Percentiles rank a stretch among this genome's conserved stretches.
These are phyloP conservation scores for Oreochromis mossambicus DNA, from an alignment of 2,797 vertebrate genomes.

Conservation along the genomic window DNA sequence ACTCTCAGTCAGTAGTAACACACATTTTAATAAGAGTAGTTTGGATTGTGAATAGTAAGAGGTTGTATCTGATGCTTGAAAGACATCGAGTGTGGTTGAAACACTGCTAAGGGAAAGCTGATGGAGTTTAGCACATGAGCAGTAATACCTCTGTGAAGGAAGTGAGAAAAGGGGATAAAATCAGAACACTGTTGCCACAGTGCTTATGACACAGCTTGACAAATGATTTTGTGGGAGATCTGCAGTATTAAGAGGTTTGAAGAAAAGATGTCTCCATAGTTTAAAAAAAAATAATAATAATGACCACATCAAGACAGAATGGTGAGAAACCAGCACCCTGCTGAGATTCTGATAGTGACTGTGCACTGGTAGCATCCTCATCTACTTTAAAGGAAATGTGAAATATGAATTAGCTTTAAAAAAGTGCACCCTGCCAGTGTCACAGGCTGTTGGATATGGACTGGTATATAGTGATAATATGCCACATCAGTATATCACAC, in stretches of 20 bases:
- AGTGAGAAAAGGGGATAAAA: neutral
- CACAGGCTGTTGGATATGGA: neutral
- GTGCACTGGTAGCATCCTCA: neutral
- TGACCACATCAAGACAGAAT: neutral
- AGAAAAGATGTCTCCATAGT: neutral
- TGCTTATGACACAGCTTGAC: neutral
- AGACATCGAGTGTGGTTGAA: neutral
- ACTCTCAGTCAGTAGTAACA: neutral
- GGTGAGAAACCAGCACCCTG: neutral
- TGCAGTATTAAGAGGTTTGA: neutral
- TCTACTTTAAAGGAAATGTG: neutral
- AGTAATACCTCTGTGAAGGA: neutral
- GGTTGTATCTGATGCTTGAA: neutral
- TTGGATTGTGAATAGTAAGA: neutral
- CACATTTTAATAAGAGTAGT: neutral
- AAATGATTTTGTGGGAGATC: neutral
- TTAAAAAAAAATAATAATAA: neutral
- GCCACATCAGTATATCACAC: constrained; percentile 37
- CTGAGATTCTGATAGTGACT: neutral
- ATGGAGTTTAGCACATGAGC: neutral
- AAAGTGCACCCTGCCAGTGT: neutral
- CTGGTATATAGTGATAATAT: neutral
- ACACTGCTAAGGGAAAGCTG: neutral
- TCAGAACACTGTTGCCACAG: neutral
- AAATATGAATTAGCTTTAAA: neutral